A percentile compares a stretch with the other conserved stretches of the same genome.
Conservation (phyloP, 2,888 invertebrate species). For the Drosophila subsilvestris region DNA sequence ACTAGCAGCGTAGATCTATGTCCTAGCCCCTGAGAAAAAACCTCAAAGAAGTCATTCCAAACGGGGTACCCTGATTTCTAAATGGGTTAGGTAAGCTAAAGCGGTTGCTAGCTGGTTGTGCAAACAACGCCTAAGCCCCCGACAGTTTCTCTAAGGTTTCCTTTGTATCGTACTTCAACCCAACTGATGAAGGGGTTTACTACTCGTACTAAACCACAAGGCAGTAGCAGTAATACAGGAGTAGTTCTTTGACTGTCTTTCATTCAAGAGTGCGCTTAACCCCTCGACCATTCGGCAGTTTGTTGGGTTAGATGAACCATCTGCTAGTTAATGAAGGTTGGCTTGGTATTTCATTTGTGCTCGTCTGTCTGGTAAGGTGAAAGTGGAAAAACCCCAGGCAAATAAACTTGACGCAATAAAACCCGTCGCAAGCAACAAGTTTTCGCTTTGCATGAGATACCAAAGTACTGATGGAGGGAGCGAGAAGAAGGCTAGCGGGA, state of each 20-base stretch:
- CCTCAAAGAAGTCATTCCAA: too few species aligned
- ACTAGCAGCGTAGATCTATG: too few species aligned
- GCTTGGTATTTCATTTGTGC: conserved; percentile 29
- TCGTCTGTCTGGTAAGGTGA: conserved; percentile 46
- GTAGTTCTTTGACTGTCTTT: neutral
- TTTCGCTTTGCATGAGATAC: conserved; percentile 42
- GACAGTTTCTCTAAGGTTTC: neutral
- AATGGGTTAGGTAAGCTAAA: too few species aligned
- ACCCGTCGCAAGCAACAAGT: conserved; percentile 52
- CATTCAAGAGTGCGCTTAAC: too few species aligned
- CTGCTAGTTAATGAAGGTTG: conserved; percentile 15
- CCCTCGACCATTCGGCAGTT: conserved; percentile 5
- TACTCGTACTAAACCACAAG: too few species aligned
- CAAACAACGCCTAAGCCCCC: neutral
- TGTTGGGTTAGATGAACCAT: conserved; percentile 15
- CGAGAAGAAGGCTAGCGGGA: neutral
- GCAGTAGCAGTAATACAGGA: neutral
- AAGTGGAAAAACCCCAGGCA: conserved; percentile 66
- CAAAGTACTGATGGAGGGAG: neutral
- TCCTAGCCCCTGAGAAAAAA: too few species aligned
- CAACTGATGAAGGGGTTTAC: too few species aligned
- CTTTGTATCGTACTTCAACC: too few species aligned
- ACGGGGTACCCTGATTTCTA: too few species aligned
- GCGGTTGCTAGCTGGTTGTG: too few species aligned
- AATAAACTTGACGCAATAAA: conserved; percentile 69